A percentile compares a stretch with the other conserved stretches of the same genome.
Evolutionary conservation across 1,140 invertebrate genomes (phyloP).

Genomic region (Trachymyrmex cornetzi): DNA sequence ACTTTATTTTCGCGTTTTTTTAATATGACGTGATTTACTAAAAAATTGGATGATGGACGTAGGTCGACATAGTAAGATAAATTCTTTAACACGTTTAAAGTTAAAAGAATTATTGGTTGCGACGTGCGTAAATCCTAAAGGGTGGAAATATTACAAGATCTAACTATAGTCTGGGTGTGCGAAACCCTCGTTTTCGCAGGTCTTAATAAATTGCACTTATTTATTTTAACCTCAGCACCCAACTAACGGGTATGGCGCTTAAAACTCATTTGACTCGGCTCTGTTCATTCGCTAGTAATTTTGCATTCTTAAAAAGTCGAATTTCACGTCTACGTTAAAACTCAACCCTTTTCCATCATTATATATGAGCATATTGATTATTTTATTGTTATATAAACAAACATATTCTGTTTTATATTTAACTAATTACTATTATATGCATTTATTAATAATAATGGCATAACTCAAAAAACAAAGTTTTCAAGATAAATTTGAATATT

Average conservation of each 20-base stretch:
- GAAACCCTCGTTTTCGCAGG: constrained; percentile 33
- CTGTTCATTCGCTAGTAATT: constrained; percentile 14
- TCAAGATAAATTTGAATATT: too few species aligned
- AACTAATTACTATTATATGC: neutral
- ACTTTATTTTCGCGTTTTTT: neutral
- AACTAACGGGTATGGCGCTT: constrained; percentile 59
- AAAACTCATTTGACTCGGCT: constrained; percentile 13
- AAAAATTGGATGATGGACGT: constrained; percentile 4
- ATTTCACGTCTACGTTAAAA: neutral
- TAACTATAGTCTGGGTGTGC: constrained; percentile 19
- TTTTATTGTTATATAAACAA: neutral
- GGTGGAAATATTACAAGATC: constrained; percentile 18
- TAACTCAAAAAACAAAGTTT: too few species aligned
- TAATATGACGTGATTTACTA: neutral
- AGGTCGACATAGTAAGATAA: constrained; percentile 1
- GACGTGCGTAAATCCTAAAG: neutral
- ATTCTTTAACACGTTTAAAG: constrained; percentile 37
- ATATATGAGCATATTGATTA: neutral
- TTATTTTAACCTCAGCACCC: constrained; percentile 63
- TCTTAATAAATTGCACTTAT: constrained; percentile 70
- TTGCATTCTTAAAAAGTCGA: constrained; percentile 20
- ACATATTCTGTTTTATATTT: neutral
- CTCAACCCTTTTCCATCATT: constrained; percentile 6
- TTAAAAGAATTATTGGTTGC: constrained; percentile 46
- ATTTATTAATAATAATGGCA: too few species aligned